A percentile compares a stretch with the other conserved stretches of the same genome.
Evolutionary conservation across 1,140 invertebrate species (phyloP).

Genomic region (Eueides isabella): DNA sequence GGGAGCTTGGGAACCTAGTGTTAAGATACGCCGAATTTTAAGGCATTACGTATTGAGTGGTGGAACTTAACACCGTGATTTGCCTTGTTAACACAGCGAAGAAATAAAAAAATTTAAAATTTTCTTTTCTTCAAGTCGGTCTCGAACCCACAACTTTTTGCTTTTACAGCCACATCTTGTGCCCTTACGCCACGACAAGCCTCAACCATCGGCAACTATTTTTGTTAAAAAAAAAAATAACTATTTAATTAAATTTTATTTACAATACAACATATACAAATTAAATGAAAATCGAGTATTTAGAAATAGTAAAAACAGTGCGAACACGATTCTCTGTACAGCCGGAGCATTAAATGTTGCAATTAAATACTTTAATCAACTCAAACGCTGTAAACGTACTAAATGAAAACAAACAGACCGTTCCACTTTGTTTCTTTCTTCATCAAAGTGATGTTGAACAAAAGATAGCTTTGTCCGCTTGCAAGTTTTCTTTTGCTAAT

Average conservation of each 20-base stretch:
- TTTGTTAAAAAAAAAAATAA: too few species aligned
- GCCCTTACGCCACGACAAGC: too few species aligned
- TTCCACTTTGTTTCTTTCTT: neutral
- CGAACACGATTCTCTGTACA: neutral
- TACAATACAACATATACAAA: neutral
- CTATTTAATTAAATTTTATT: neutral
- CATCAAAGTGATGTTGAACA: constrained; percentile 3
- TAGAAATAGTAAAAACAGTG: neutral
- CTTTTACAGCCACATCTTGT: too few species aligned
- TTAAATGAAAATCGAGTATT: neutral
- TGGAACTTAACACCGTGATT: too few species aligned
- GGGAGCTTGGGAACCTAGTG: too few species aligned
- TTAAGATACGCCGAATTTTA: too few species aligned
- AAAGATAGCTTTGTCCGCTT: neutral
- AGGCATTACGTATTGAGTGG: too few species aligned
- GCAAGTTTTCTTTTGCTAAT: neutral
- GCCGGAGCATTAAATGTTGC: neutral
- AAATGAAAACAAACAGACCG: neutral
- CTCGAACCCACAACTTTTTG: too few species aligned
- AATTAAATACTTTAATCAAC: neutral
- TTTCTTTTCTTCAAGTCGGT: too few species aligned
- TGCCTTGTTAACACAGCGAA: too few species aligned
- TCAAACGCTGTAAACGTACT: neutral
- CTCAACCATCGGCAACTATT: too few species aligned
- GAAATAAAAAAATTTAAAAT: too few species aligned